These are phyloP conservation scores for Acipenser oxyrinchus DNA, from an alignment of 2,797 vertebrate species.

Conservation along the genomic window DNA sequence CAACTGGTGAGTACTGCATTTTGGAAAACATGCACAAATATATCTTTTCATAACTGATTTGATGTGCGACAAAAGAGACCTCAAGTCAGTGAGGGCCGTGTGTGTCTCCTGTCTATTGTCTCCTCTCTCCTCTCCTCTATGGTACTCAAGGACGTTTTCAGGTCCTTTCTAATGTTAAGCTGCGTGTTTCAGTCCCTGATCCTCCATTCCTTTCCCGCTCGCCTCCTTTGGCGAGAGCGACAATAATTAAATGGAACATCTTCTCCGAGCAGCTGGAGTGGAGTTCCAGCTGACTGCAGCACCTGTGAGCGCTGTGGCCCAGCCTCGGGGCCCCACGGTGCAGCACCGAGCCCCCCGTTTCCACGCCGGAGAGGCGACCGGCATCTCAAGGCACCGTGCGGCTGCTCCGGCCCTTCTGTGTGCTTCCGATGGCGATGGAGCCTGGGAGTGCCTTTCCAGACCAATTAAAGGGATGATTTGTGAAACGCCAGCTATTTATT, in stretches of 20 bases:
- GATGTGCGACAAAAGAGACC: no score
- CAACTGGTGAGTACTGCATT: no score
- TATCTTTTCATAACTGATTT: no score
- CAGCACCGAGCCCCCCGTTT: slow-evolving; percentile 31
- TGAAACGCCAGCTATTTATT: slow-evolving; percentile 85
- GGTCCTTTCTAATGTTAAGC: background rate
- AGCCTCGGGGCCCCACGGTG: slow-evolving; percentile 56
- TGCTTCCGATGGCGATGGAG: slow-evolving; percentile 54
- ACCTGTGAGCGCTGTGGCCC: slow-evolving; percentile 70
- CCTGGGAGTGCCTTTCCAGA: slow-evolving; percentile 55
- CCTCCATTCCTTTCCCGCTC: slow-evolving; percentile 34
- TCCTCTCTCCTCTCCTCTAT: no score
- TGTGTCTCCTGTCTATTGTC: no score
- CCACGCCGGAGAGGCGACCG: background rate
- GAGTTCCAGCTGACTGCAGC: slow-evolving; percentile 82
- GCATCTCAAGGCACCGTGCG: background rate
- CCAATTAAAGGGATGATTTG: slow-evolving; percentile 96
- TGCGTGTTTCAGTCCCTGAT: slow-evolving; percentile 17
- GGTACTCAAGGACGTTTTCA: slow-evolving; percentile 5
- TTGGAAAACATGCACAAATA: no score
- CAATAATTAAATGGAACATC: slow-evolving; percentile 73
- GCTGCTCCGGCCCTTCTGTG: slow-evolving; percentile 43
- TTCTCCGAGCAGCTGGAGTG: slow-evolving; percentile 84
- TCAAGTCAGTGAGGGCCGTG: no score
- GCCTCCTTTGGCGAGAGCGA: slow-evolving; percentile 56